phyloP scores from a whole-genome alignment of 2,888 invertebrate species.

The Meteorus cinctellus region DNA sequence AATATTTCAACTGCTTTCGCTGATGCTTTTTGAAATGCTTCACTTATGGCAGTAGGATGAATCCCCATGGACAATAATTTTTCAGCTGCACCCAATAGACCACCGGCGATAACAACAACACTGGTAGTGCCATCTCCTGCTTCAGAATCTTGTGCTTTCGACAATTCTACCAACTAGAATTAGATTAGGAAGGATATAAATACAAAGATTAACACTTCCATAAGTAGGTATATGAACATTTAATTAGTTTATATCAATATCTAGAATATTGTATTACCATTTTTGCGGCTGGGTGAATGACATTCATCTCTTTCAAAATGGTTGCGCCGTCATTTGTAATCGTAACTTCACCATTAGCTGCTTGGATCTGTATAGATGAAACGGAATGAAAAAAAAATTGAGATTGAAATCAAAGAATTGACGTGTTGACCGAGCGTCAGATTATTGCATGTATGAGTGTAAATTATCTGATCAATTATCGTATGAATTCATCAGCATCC shows the following conservation, averaged over 20 bases:
- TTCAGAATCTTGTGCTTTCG: slow-evolving; percentile 98
- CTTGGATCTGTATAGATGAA: slow-evolving; percentile 84
- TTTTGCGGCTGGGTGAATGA: slow-evolving; percentile 98
- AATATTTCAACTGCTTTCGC: slow-evolving; percentile 85
- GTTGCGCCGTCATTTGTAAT: slow-evolving; percentile 99
- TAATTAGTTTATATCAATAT: not conserved
- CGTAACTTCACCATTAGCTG: slow-evolving; percentile 97
- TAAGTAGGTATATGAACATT: not conserved
- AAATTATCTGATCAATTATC: too few relatives aligned
- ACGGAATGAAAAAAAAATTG: slow-evolving; percentile 8
- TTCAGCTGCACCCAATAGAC: slow-evolving; percentile 94
- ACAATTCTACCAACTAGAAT: slow-evolving; percentile 93
- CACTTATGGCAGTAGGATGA: slow-evolving; percentile 98
- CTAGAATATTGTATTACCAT: slow-evolving; percentile 80
- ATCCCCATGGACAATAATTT: slow-evolving; percentile 94
- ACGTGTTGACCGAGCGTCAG: too few relatives aligned
- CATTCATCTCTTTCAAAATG: slow-evolving; percentile 98
- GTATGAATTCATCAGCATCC: too few relatives aligned
- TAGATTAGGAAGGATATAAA: not conserved
- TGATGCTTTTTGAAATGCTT: slow-evolving; percentile 94
- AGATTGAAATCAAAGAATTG: not conserved
- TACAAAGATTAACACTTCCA: too few relatives aligned
- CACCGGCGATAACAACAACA: slow-evolving; percentile 97
- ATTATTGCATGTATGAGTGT: too few relatives aligned
- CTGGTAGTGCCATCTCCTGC: slow-evolving; percentile 99